These are phyloP conservation scores for Oscheius sp. DNA, from an alignment of 2,888 invertebrate species.

Conservation along the genomic window DNA sequence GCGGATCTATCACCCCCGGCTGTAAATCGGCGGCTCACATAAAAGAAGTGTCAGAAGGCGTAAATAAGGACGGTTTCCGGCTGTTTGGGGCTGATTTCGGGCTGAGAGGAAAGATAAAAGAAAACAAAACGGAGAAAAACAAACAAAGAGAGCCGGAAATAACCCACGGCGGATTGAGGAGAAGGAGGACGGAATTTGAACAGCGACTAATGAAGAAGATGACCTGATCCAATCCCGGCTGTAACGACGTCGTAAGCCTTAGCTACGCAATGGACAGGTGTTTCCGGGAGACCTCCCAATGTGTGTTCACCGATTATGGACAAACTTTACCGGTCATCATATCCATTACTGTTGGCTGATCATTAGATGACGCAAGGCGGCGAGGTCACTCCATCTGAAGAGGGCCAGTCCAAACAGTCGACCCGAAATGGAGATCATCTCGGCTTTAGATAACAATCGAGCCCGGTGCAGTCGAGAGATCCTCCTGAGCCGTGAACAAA, in stretches of 20 bases:
- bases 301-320: conserved; percentile 23
- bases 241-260: conserved; percentile 28
- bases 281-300: conserved; percentile 8
- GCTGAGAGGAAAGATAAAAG: background rate
- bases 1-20: background rate
- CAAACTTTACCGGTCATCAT: conserved; percentile 29
- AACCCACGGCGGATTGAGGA: background rate
- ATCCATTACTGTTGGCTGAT: conserved; percentile 36
- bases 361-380: conserved; percentile 30
- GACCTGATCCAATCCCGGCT: background rate
- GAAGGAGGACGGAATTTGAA: background rate
- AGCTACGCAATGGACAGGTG: conserved; percentile 27
- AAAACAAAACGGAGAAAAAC: background rate
- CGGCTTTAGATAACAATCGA: conserved; percentile 26
- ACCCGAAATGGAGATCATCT: conserved; percentile 31
- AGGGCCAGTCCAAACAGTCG: conserved; percentile 1
- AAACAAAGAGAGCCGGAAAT: conserved; percentile 4
- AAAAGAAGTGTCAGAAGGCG: conserved; percentile 21
- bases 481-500: background rate
- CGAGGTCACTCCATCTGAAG: conserved; percentile 9
- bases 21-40: conserved; percentile 25
- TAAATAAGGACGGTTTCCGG: conserved; percentile 22
- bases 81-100: background rate
- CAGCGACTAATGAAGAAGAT: background rate
- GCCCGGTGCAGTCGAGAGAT: too few relatives aligned